Base-by-base conservation (phyloP, 35 echinoderm and acorn worm genomes). In the Acanthaster planci region DNA sequence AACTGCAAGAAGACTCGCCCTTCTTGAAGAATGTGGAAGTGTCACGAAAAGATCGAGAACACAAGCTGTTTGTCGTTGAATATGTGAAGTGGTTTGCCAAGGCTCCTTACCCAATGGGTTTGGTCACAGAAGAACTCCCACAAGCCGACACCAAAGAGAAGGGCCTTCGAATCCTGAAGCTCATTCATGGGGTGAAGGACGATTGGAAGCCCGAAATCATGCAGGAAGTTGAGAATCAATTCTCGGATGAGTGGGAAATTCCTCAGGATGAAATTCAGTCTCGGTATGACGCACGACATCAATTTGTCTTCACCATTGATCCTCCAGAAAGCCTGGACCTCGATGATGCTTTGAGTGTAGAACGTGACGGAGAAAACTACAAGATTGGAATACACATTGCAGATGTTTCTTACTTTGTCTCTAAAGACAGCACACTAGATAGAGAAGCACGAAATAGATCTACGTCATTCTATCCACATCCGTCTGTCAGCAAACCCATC, bases 1-100 rank as follows among this genome's bases (percentile, higher is more conserved):
- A 68, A 23, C n/a, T 12, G 2, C 27, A 34, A 86, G 83, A 40
- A 29, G 47, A 38, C 34, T 78, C 22, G 60, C n/a, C 60, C n/a
- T 68, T 68, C 22, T 67, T 22, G 21, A 55, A 31, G 19, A 35
- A 83, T 37, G 78, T 92, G n/a, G 38, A 27, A 15, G 90, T 97
- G 12, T 78, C 64, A 2, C 38, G 86, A 27, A 42, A n/a, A 37
- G 94, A 97, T 2, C 60, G 80, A 8, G 39, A 39, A 12, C 37
- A 93, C 29, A 87, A 82, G 78, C 51, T 97, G 9, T 97, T 97
- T 84, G 83, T 97, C 51, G 94, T 97, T 37, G 81, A 55, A 30
- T 97, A 83, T 60, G 81, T 51, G 40, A 36, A 89, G 36, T 97
- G 94, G 94, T 37, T 60, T 40, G 21, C 37, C 10, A 51, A 56